These are phyloP conservation scores for Hydropsyche tenuis DNA, from an alignment of 1,140 invertebrate species.

Conservation along the genomic window DNA sequence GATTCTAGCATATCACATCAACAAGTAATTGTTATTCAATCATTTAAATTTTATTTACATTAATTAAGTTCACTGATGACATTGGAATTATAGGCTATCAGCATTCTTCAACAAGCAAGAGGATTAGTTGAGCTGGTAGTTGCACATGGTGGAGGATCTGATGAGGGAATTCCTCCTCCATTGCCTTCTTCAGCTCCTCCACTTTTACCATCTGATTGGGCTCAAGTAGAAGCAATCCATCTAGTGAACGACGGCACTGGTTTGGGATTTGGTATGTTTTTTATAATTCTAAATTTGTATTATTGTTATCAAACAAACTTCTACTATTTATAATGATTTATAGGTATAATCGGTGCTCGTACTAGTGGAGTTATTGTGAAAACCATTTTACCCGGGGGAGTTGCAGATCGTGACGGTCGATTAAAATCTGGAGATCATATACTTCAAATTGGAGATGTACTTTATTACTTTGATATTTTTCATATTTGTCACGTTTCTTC, in stretches of 20 bases:
- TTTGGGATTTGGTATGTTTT: conserved; percentile 86
- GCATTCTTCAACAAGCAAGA: conserved; percentile 79
- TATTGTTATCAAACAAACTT: not conserved
- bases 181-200: conserved; percentile 44
- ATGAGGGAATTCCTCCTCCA: conserved; percentile 44
- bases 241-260: conserved; percentile 94
- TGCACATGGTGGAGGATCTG: conserved; percentile 58
- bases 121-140: conserved; percentile 78
- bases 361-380: conserved; percentile 98
- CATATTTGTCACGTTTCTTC: not conserved
- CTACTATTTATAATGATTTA: conserved; percentile 2
- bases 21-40: conserved; percentile 56
- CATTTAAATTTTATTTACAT: conserved; percentile 21
- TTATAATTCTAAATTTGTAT: conserved; percentile 20
- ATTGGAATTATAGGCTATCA: conserved; percentile 69
- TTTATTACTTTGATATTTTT: conserved; percentile 16
- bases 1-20: conserved; percentile 87
- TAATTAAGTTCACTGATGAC: not conserved
- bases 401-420: conserved; percentile 92
- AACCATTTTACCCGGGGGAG: conserved; percentile 93
- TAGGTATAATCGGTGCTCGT: conserved; percentile 89
- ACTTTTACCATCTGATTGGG: conserved; percentile 78
- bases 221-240: conserved; percentile 95
- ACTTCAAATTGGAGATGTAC: conserved; percentile 88
- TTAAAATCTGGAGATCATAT: conserved; percentile 96